Conservation (phyloP, 64 coral and sea anemone genomes). For the Exaiptasia diaphana region DNA sequence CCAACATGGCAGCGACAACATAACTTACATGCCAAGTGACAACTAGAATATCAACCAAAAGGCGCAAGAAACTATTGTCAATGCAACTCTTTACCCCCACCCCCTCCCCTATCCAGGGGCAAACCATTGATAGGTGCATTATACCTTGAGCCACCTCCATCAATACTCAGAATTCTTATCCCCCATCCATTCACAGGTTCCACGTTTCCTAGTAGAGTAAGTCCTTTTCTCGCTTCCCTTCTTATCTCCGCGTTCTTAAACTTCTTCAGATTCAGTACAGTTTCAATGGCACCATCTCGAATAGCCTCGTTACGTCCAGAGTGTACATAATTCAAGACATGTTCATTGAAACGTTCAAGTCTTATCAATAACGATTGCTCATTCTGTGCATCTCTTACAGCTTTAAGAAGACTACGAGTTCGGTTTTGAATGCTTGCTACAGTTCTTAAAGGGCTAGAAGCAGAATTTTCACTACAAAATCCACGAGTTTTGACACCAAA, state of each 20-base stretch:
- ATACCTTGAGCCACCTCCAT: constrained; percentile 93
- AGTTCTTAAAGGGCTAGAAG: constrained; percentile 41
- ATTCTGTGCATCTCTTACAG: constrained; percentile 63
- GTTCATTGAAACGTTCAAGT: constrained; percentile 82
- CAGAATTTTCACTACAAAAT: neutral
- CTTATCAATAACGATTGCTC: constrained; percentile 72
- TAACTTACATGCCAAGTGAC: too few species aligned
- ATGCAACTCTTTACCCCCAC: too few species aligned
- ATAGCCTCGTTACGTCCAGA: constrained; percentile 66
- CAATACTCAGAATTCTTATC: constrained; percentile 79
- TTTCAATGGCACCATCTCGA: constrained; percentile 50
- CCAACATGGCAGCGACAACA: too few species aligned
- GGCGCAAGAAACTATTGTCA: too few species aligned
- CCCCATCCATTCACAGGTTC: constrained; percentile 77
- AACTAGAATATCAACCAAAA: too few species aligned
- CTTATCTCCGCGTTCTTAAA: constrained; percentile 67
- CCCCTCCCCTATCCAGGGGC: too few species aligned
- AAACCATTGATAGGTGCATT: too few species aligned
- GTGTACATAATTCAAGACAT: constrained; percentile 70
- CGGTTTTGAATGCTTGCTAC: constrained; percentile 90
- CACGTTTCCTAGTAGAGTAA: constrained; percentile 71
- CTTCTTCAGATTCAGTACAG: constrained; percentile 51
- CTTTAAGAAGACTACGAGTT: constrained; percentile 69
- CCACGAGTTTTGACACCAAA: too few species aligned
- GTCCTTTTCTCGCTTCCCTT: constrained; percentile 62